phyloP scores from a whole-genome alignment of 92 coral and sea anemone genomes.

The Siderastrea siderea region DNA sequence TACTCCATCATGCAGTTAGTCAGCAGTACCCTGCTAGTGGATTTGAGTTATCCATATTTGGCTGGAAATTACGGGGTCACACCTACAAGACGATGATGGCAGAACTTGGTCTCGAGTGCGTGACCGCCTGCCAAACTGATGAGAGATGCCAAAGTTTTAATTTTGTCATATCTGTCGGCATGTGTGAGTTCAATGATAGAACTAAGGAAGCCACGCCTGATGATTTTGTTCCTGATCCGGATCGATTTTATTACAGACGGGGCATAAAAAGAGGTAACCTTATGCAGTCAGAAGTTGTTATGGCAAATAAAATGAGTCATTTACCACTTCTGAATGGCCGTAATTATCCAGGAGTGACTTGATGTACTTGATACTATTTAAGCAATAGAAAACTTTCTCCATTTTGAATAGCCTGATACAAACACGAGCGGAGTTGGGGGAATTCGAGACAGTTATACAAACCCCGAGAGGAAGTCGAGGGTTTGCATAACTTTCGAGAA shows the following conservation, averaged over 20 bases:
- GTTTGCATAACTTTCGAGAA: no score
- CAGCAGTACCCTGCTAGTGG: not conserved
- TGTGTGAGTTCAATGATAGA: slow-evolving; percentile 19
- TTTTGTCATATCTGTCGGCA: not conserved
- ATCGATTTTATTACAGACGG: slow-evolving; percentile 6
- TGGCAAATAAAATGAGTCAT: no score
- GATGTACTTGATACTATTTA: no score
- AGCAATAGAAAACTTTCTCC: no score
- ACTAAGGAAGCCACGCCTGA: slow-evolving; percentile 30
- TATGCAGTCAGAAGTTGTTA: no score
- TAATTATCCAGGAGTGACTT: no score
- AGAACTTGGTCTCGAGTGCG: not conserved
- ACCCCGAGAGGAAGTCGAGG: no score
- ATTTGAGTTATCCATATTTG: not conserved
- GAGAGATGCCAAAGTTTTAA: slow-evolving; percentile 20
- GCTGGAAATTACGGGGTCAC: slow-evolving; percentile 12
- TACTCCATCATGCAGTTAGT: not conserved
- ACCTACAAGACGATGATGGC: slow-evolving; percentile 1
- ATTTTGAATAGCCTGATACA: no score
- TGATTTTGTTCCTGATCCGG: slow-evolving; percentile 9
- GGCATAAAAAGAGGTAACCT: not conserved
- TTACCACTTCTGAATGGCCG: no score
- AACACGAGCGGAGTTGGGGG: no score
- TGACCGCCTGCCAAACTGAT: not conserved
- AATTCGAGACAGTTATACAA: no score